A percentile compares a stretch with the other conserved stretches of the same genome.
These are phyloP conservation scores for Machimus atricapillus DNA, from an alignment of 2,888 invertebrate species.

Conservation along the genomic window DNA sequence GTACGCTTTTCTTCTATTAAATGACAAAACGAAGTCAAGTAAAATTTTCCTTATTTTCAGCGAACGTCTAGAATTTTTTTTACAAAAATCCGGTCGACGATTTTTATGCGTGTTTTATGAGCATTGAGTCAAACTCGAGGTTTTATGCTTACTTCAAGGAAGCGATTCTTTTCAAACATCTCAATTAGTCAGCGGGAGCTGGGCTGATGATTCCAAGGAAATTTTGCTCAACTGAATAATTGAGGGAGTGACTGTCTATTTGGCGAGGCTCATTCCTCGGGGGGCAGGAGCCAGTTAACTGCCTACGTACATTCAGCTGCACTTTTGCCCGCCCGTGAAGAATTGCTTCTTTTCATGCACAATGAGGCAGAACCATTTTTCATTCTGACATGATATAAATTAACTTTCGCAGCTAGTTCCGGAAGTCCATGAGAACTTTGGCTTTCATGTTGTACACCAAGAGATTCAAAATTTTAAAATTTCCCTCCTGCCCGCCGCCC, in stretches of 20 bases:
- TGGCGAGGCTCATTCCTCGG: background rate
- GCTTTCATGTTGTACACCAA: slow-evolving; percentile 35
- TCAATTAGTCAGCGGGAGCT: background rate
- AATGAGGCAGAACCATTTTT: slow-evolving; percentile 37
- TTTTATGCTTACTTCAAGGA: no score
- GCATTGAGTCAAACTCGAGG: no score
- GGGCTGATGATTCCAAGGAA: background rate
- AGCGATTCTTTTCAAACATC: background rate
- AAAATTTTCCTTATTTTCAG: no score
- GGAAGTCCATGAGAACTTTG: slow-evolving; percentile 30
- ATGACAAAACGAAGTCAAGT: no score
- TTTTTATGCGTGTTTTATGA: no score
- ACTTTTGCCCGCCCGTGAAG: slow-evolving; percentile 11
- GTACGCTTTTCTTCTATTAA: no score
- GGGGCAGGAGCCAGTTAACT: background rate
- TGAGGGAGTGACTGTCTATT: background rate
- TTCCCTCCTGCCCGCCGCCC: background rate
- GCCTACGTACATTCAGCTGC: slow-evolving; percentile 16
- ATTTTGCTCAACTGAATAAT: background rate
- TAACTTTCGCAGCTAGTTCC: slow-evolving; percentile 31
- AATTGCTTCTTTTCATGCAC: slow-evolving; percentile 30
- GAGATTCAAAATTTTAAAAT: slow-evolving; percentile 25
- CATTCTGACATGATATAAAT: slow-evolving; percentile 41
- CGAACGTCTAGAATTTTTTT: no score
- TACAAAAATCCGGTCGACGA: no score